phyloP scores from a whole-genome alignment of 2,113 vertebrate species.

The cattle (Bos taurus) region ARS-UCD2.0 NC_037336.1:58955001-58955500 shows the following conservation, averaged over 20 bases:
- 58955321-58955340: not conserved
- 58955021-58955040: not conserved
- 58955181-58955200: not conserved
- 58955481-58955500: not conserved
- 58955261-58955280: not conserved
- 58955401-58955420: not conserved
- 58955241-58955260: not conserved
- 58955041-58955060: not conserved
- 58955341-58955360: not conserved
- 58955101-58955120: not conserved
- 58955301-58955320: not conserved
- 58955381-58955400: not conserved
- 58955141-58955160: not conserved
- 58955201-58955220: not conserved
- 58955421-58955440: not conserved
- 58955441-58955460: not conserved
- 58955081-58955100: not conserved
- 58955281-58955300: not conserved
- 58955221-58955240: not conserved
- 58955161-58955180: not conserved
- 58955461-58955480: not conserved
- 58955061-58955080: not conserved
- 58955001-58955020: not conserved
- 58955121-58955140: not conserved
- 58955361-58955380: not conserved